Conservation (phyloP, 2,888 invertebrate species). For the Junonia oenone region DNA sequence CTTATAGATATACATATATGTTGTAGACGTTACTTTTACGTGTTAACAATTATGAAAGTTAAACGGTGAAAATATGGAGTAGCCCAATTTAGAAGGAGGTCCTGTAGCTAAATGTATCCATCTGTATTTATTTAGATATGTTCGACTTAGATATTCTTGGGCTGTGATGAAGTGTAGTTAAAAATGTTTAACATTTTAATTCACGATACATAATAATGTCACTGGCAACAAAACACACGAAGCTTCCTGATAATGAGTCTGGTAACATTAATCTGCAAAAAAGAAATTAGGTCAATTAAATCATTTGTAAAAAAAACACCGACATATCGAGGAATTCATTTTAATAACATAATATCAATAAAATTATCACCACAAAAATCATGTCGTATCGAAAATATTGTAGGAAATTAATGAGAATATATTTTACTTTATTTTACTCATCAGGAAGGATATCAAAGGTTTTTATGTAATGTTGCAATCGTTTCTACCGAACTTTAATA, state of each 20-base stretch:
- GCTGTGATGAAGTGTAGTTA: slow-evolving; percentile 48
- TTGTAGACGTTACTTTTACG: not conserved
- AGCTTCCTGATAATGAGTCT: slow-evolving; percentile 10
- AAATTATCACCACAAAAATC: not conserved
- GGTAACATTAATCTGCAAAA: slow-evolving; percentile 30
- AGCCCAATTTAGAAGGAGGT: slow-evolving; percentile 15
- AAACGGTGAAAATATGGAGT: not conserved
- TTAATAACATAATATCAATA: not conserved
- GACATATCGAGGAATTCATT: slow-evolving; percentile 37
- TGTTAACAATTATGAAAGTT: not conserved
- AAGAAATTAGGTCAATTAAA: slow-evolving; percentile 40
- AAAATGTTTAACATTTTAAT: slow-evolving; percentile 7
- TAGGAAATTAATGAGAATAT: not conserved
- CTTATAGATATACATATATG: not conserved
- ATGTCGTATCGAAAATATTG: not conserved
- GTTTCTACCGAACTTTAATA: slow-evolving; percentile 1
- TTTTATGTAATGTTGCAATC: slow-evolving; percentile 5
- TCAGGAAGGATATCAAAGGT: not conserved
- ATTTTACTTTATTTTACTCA: not conserved
- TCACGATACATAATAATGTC: slow-evolving; percentile 11
- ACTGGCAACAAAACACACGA: slow-evolving; percentile 32
- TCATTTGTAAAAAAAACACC: slow-evolving; percentile 38
- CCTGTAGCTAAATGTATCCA: slow-evolving; percentile 21
- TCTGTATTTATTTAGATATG: slow-evolving; percentile 41
- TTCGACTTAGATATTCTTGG: slow-evolving; percentile 50